These are phyloP conservation scores for Phymatocera aterrima DNA, from an alignment of 2,888 invertebrate species.

Conservation along the genomic window DNA sequence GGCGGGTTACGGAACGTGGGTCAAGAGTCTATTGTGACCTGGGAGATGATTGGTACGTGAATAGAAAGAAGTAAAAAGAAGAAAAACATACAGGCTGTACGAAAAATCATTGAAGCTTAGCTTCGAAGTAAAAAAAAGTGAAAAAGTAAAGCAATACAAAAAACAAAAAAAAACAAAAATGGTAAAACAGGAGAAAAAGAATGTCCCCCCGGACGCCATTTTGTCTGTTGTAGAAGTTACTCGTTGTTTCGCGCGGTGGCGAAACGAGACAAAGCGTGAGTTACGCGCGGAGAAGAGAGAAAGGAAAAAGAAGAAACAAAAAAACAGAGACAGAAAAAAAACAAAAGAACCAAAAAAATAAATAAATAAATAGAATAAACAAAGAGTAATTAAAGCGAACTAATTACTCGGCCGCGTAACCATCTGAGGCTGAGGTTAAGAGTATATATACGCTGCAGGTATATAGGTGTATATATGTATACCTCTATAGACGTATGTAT, in stretches of 20 bases:
- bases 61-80: background rate
- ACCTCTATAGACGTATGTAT: background rate
- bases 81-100: background rate
- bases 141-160: background rate
- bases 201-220: conserved; percentile 7
- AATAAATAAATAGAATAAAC: background rate
- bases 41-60: background rate
- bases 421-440: conserved; percentile 17
- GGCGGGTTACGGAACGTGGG: conserved; percentile 1
- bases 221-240: conserved; percentile 30
- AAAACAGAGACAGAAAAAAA: background rate
- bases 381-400: conserved; percentile 34
- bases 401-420: conserved; percentile 31
- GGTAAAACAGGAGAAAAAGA: background rate
- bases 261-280: conserved; percentile 27
- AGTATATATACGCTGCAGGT: background rate
- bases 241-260: conserved; percentile 26
- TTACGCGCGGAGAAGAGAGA: conserved; percentile 25
- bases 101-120: background rate
- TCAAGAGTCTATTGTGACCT: conserved; percentile 10
- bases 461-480: background rate
- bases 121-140: background rate
- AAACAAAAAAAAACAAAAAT: background rate
- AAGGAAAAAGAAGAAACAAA: background rate
- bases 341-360: background rate